Percentiles rank a stretch among this genome's conserved stretches.
phyloP scores from a whole-genome alignment of 92 coral and sea anemone genomes.

The Phymanthus crucifer region DNA sequence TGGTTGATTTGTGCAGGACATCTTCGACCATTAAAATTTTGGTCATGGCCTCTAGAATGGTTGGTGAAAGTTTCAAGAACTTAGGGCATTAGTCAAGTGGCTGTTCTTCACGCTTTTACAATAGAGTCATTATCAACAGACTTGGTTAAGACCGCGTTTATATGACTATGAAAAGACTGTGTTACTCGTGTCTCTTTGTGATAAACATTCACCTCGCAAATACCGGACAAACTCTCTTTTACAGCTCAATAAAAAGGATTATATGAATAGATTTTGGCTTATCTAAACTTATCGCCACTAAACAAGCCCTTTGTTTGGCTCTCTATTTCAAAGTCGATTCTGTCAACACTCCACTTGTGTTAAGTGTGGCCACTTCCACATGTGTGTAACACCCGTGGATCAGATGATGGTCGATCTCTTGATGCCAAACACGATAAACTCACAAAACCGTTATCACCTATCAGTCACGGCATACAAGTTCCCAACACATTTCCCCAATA shows the following conservation, averaged over 20 bases:
- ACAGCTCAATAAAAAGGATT: not conserved
- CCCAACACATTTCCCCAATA: too few species aligned
- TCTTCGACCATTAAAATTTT: not conserved
- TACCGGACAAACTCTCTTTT: not conserved
- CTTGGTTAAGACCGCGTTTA: not conserved
- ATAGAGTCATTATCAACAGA: not conserved
- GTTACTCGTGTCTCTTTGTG: not conserved
- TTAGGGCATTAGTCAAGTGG: not conserved
- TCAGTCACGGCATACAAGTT: not conserved
- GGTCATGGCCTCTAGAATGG: not conserved
- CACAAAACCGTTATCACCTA: not conserved
- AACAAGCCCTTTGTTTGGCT: slow-evolving; percentile 13
- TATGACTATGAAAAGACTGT: not conserved
- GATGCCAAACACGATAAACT: not conserved
- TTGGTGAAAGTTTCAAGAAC: not conserved
- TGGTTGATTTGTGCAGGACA: not conserved
- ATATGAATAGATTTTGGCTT: not conserved
- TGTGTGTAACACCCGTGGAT: slow-evolving; percentile 19
- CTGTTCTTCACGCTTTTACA: not conserved
- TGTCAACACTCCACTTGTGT: slow-evolving; percentile 32
- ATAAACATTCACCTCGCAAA: not conserved
- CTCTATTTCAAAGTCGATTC: not conserved
- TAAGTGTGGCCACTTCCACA: slow-evolving; percentile 31
- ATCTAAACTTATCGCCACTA: not conserved
- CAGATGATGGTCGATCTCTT: not conserved